Percentiles rank a stretch among this genome's conserved stretches.
These are phyloP conservation scores for Epistrophe grossulariae DNA, from an alignment of 2,888 invertebrate species.

Conservation along the genomic window DNA sequence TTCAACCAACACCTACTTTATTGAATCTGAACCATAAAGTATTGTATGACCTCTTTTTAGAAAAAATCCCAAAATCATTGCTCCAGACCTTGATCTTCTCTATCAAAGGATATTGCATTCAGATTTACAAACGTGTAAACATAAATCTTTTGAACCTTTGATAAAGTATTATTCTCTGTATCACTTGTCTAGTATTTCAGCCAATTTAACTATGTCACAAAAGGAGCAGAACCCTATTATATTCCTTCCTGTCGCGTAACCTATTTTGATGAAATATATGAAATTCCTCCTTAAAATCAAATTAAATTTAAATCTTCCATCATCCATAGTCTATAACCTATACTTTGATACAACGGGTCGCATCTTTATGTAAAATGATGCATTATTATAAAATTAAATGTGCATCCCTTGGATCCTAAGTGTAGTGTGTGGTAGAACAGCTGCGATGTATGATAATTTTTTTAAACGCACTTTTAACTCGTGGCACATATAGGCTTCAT, in stretches of 20 bases:
- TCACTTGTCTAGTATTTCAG: no score
- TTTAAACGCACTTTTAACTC: constrained; percentile 68
- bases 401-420: constrained; percentile 43
- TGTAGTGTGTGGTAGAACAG: constrained; percentile 4
- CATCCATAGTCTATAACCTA: not conserved
- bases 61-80: no score
- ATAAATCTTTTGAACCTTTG: no score
- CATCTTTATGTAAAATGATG: not conserved
- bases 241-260: not conserved
- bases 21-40: no score
- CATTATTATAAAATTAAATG: constrained; percentile 7
- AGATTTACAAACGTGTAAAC: no score
- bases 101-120: no score
- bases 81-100: no score
- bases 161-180: no score
- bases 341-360: not conserved
- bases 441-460: constrained; percentile 69
- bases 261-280: not conserved
- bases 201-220: not conserved
- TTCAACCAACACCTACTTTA: no score
- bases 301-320: constrained; percentile 23
- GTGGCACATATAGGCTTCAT: constrained; percentile 47
- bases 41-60: no score
- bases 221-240: not conserved
- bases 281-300: constrained; percentile 41